Base-by-base conservation (phyloP, 2,888 invertebrate species). In the Hartigia nigra region DNA sequence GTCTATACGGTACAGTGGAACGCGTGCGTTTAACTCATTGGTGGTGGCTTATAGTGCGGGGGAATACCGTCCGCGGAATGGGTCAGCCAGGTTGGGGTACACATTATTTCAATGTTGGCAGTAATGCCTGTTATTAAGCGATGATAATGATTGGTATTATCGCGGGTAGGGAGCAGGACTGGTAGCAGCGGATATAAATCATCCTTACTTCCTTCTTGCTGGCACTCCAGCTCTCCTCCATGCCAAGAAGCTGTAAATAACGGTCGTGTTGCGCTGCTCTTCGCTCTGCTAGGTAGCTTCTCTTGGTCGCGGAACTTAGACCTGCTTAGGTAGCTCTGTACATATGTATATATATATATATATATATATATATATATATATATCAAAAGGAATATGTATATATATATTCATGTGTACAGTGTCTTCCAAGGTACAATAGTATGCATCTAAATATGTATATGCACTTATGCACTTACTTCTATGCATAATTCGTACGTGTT, bases 111-210 rank as follows among this genome's bases (percentile, higher is more conserved):
- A 91, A 91, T 91, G 91, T 91, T 91, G 91, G 91, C 91, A 91
- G 91, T 91, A 91, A 91, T 91, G 91, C 90, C 91, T 91, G 91
- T 91, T 91, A 91, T 91, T 91, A 91, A 91, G 91, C 89, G 91
- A 91, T 91, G 91, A 91, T 91, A 91, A 91, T 91, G 91, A 91
- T 91, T 91, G 91, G 91, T 91, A 91, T 91, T 91, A 91, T 91
- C 91, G 91, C 91, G 88, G 89, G 88, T 87, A 90, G 91, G 91
- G 88, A 91, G 91, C 91, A 90, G 89, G 89, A 90, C 90, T 90
- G 90, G 91, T 91, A 91, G 91, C 91, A 87, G 87, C 89, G 91
- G 90, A 91, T 91, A 91, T 91, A 91, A 91, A 91, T 91, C 91
- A 91, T 91, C 90, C 90, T 89, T 89, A 91, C 91, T 91, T 91